phyloP scores from a whole-genome alignment of 2,797 vertebrate genomes.

The Coregonus suidteri region DNA sequence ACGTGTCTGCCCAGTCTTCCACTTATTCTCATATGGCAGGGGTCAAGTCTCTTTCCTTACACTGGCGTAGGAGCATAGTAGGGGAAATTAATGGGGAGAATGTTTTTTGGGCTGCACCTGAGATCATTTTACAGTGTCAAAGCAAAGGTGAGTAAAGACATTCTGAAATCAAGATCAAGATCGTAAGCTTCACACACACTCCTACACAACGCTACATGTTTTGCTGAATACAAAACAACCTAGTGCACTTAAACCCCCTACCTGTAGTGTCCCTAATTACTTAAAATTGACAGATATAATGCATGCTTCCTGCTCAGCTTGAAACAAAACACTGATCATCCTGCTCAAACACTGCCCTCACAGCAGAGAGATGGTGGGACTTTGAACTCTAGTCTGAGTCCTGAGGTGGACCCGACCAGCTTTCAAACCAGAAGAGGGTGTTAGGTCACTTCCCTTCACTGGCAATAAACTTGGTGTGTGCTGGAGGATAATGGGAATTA shows the following conservation, averaged over 20 bases:
- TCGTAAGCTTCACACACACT: too few species aligned
- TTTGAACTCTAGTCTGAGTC: slow-evolving; percentile 51
- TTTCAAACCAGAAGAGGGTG: slow-evolving; percentile 18
- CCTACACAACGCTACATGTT: too few species aligned
- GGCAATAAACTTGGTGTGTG: slow-evolving; percentile 46
- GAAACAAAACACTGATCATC: background rate
- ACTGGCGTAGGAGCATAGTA: background rate
- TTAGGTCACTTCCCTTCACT: slow-evolving; percentile 55
- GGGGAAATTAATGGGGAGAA: background rate
- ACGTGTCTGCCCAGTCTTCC: slow-evolving; percentile 40
- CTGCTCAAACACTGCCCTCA: slow-evolving; percentile 31
- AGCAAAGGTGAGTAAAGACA: background rate
- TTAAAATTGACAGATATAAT: too few species aligned
- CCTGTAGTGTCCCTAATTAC: too few species aligned
- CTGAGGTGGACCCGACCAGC: slow-evolving; percentile 31
- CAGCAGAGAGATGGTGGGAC: slow-evolving; percentile 50
- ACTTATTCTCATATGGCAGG: slow-evolving; percentile 49
- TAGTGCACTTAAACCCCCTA: too few species aligned
- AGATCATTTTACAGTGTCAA: background rate
- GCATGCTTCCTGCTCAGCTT: too few species aligned
- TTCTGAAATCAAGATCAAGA: background rate
- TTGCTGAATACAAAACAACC: too few species aligned
- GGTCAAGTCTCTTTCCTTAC: slow-evolving; percentile 38
- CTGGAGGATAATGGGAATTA: slow-evolving; percentile 65
- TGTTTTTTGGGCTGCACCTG: background rate